A percentile compares a stretch with the other conserved stretches of the same genome.
These are phyloP conservation scores for Melitaea athalia DNA, from an alignment of 2,888 invertebrate genomes.

Conservation along the genomic window DNA sequence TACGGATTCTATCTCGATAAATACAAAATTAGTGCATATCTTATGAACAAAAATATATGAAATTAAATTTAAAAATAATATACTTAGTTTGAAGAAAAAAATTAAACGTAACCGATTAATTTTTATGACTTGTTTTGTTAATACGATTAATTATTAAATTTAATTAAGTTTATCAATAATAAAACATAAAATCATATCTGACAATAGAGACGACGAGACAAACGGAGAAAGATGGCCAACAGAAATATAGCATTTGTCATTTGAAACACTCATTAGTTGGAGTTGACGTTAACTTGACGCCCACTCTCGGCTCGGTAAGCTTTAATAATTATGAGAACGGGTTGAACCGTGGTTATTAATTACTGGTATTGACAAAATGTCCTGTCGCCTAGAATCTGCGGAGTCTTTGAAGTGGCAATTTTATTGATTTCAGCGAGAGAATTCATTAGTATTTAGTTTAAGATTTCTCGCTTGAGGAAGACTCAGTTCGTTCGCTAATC, in stretches of 20 bases:
- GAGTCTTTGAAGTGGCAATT: conserved; percentile 53
- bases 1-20: conserved; percentile 1
- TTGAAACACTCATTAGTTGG: conserved; percentile 74
- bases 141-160: not conserved
- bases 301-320: conserved; percentile 66
- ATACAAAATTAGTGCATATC: not conserved
- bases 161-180: conserved; percentile 17
- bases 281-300: conserved; percentile 78
- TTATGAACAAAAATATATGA: no score
- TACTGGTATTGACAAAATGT: conserved; percentile 74
- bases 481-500: conserved; percentile 8
- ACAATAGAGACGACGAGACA: conserved; percentile 51
- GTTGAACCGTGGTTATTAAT: conserved; percentile 67
- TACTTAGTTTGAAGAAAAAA: not conserved
- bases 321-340: conserved; percentile 75
- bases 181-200: conserved; percentile 2
- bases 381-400: conserved; percentile 53
- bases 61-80: not conserved
- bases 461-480: conserved; percentile 39
- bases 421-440: conserved; percentile 53
- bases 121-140: no score
- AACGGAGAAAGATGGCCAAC: conserved; percentile 54
- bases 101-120: no score
- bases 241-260: conserved; percentile 76
- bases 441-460: conserved; percentile 40